phyloP scores from a whole-genome alignment of 2,797 vertebrate species.

The Buphagus erythrorhynchus region DNA sequence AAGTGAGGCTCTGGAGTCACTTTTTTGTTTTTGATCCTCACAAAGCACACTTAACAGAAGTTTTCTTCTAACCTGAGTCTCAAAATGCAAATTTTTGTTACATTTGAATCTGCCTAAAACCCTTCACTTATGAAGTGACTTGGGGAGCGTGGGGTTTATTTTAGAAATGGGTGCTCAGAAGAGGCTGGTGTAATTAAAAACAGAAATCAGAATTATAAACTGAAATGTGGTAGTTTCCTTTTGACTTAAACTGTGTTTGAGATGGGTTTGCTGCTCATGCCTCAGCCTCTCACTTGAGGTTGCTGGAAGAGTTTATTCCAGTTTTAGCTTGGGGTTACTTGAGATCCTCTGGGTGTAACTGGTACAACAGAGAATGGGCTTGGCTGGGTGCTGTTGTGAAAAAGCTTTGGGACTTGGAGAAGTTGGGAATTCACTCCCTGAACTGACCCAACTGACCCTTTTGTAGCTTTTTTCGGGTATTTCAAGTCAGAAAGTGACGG shows the following conservation, averaged over 20 bases:
- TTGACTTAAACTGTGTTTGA: background rate
- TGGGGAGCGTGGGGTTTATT: background rate
- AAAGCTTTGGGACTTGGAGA: background rate
- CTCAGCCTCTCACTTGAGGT: background rate
- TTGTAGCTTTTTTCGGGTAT: background rate
- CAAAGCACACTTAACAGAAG: background rate
- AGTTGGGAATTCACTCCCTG: background rate
- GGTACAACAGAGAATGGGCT: background rate
- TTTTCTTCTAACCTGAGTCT: constrained; percentile 7
- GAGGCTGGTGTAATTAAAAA: constrained; percentile 18
- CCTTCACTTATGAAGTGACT: background rate
- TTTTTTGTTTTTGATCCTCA: background rate
- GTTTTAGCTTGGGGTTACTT: constrained; percentile 11
- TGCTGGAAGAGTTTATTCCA: background rate
- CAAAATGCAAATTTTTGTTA: background rate
- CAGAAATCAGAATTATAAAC: background rate
- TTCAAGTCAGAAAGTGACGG: background rate
- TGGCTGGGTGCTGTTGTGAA: background rate
- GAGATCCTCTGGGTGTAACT: background rate
- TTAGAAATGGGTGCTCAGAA: background rate
- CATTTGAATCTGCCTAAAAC: background rate
- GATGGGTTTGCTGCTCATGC: background rate
- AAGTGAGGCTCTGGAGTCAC: background rate
- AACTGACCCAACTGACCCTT: background rate
- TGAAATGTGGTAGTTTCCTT: background rate